phyloP scores from a whole-genome alignment of 2,113 vertebrate species.

The Otus sunia region DNA sequence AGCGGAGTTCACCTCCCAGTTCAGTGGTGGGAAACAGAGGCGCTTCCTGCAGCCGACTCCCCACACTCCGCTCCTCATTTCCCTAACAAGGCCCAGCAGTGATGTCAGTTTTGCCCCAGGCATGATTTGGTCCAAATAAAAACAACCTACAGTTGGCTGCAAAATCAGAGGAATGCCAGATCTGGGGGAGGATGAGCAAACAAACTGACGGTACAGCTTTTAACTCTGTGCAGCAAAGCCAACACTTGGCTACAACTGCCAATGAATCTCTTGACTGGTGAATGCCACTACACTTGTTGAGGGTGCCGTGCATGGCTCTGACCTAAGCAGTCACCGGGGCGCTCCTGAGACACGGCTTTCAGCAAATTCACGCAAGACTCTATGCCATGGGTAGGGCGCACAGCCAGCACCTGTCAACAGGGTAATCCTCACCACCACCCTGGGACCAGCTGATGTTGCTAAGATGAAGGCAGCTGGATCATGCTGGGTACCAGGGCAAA shows the following conservation, averaged over 20 bases:
- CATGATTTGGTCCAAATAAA: constrained; percentile 9
- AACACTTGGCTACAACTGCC: neutral
- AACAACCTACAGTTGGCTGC: constrained; percentile 8
- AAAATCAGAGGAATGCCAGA: constrained; percentile 12
- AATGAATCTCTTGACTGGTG: neutral
- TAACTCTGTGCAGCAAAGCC: neutral
- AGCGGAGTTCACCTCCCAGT: constrained; percentile 22
- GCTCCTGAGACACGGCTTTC: fast-evolving
- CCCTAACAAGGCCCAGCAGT: constrained; percentile 24
- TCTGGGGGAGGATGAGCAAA: neutral
- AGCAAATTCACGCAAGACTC: neutral
- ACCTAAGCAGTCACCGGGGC: neutral
- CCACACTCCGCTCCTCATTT: constrained; percentile 33
- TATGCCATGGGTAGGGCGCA: neutral
- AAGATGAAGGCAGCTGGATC: neutral
- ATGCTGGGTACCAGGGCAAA: neutral
- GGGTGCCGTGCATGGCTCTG: neutral
- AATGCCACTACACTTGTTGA: neutral
- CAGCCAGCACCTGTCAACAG: fast-evolving
- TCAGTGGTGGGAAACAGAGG: constrained; percentile 28
- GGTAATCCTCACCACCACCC: fast-evolving
- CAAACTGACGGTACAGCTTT: neutral
- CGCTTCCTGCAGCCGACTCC: neutral
- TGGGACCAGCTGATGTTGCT: neutral
- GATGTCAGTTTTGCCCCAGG: constrained; percentile 39